Percentiles rank a stretch among this genome's conserved stretches.
These are phyloP conservation scores for Colossoma macropomum DNA, from an alignment of 2,113 vertebrate genomes.

Conservation along the genomic window DNA sequence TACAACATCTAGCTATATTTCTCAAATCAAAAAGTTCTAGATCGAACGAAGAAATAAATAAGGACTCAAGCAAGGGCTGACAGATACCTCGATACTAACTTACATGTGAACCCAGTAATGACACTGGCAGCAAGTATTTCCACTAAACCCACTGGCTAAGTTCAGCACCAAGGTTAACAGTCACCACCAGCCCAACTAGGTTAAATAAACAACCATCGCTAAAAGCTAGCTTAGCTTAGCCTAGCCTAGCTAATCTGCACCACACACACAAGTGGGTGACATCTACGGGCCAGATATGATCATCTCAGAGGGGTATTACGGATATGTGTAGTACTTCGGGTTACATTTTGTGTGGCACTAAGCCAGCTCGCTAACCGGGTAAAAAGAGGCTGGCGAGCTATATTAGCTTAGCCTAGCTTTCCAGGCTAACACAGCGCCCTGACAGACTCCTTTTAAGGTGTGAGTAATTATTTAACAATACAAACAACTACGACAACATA, in stretches of 20 bases:
- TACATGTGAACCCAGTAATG: not conserved
- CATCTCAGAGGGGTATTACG: not conserved
- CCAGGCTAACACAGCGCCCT: not conserved
- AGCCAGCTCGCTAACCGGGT: not conserved
- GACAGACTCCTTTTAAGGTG: not conserved
- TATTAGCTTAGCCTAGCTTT: not conserved
- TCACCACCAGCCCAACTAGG: no score
- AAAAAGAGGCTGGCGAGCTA: not conserved
- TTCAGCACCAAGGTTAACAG: no score
- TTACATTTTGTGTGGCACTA: not conserved
- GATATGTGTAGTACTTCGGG: not conserved
- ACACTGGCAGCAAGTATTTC: not conserved
- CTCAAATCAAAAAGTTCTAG: no score
- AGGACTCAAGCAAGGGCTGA: no score
- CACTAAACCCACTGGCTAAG: not conserved
- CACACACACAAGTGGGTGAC: not conserved
- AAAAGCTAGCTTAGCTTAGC: not conserved
- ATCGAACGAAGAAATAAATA: no score
- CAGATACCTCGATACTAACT: no score
- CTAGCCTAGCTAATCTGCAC: not conserved
- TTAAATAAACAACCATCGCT: not conserved
- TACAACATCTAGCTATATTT: no score
- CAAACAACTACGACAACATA: no score
- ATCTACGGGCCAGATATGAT: not conserved
- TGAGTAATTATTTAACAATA: not conserved